These are phyloP conservation scores for Phrynosoma blainvillii DNA, from an alignment of 2,113 vertebrate species.

Conservation along the genomic window DNA sequence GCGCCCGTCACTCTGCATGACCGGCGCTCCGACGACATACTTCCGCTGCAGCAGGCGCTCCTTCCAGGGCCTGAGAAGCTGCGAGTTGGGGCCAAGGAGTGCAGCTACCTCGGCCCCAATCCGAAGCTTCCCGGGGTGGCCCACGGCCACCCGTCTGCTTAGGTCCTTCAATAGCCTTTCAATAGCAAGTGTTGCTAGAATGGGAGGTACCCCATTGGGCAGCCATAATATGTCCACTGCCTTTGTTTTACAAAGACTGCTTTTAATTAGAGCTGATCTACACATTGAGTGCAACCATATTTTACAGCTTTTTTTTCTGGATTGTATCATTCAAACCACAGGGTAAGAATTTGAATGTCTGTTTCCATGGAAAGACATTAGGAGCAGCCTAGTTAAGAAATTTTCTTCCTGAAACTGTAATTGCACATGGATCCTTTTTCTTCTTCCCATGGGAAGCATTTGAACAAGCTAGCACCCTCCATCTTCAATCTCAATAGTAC, in stretches of 20 bases:
- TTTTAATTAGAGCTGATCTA: background rate
- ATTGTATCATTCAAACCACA: background rate
- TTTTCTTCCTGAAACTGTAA: background rate
- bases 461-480: background rate
- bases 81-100: no score
- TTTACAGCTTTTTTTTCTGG: background rate
- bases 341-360: background rate
- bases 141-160: no score
- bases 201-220: background rate
- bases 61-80: no score
- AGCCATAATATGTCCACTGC: background rate
- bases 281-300: background rate
- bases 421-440: background rate
- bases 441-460: background rate
- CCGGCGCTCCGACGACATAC: no score
- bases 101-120: no score
- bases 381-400: background rate
- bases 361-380: background rate
- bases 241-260: background rate
- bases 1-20: no score
- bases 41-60: no score
- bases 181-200: no score
- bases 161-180: background rate
- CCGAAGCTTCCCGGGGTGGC: no score
- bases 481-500: background rate